These are phyloP conservation scores for Diachasmimorpha longicaudata DNA, from an alignment of 1,140 invertebrate genomes.

Conservation along the genomic window DNA sequence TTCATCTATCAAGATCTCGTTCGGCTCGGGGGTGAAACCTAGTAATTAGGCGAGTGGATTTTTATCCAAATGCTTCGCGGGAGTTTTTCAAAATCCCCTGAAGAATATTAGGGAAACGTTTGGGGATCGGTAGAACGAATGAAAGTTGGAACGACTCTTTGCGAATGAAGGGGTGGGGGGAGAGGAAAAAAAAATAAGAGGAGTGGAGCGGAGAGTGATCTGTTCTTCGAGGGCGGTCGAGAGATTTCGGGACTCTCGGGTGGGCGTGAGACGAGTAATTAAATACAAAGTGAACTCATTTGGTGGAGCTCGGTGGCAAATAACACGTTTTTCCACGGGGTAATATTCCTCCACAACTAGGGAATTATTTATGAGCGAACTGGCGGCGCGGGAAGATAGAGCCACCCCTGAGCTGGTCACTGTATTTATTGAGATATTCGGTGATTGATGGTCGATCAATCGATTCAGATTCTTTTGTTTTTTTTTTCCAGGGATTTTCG, in stretches of 20 bases:
- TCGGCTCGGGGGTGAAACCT: not conserved
- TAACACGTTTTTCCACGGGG: slow-evolving; percentile 52
- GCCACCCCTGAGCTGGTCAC: not conserved
- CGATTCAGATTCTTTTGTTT: not conserved
- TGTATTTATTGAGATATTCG: not conserved
- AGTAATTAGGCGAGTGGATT: not conserved
- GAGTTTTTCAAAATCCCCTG: not conserved
- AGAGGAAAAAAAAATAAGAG: slow-evolving; percentile 34
- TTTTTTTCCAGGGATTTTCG: not conserved
- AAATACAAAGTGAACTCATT: slow-evolving; percentile 62
- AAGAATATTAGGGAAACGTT: not conserved
- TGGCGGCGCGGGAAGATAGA: not conserved
- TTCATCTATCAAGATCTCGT: not conserved
- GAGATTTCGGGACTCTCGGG: slow-evolving; percentile 38
- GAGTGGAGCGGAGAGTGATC: not conserved
- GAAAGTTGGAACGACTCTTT: not conserved
- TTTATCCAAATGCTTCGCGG: not conserved
- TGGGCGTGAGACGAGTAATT: slow-evolving; percentile 61
- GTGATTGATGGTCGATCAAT: slow-evolving; percentile 12
- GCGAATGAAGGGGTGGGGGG: slow-evolving; percentile 24
- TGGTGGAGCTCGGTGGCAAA: slow-evolving; percentile 59
- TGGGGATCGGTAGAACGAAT: not conserved
- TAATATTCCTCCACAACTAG: slow-evolving; percentile 32
- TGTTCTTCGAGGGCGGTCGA: slow-evolving; percentile 37
- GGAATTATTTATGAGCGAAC: slow-evolving; percentile 53